Conservation (phyloP, 2,113 vertebrate genomes). For the Muntiacus reevesi region DNA sequence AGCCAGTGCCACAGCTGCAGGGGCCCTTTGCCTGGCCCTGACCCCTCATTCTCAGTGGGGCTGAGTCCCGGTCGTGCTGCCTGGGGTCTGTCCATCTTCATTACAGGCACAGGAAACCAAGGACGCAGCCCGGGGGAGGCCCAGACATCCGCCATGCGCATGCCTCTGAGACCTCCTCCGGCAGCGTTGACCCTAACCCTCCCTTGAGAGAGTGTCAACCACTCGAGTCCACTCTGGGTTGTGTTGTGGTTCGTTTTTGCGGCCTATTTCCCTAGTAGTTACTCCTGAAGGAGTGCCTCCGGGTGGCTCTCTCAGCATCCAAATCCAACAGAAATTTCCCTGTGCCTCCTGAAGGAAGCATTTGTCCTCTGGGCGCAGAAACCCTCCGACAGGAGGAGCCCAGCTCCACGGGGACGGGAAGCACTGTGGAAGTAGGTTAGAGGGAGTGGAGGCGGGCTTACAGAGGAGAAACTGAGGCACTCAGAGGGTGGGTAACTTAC, state of each 20-base stretch:
- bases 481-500: background rate
- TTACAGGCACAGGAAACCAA: background rate
- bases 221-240: background rate
- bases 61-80: background rate
- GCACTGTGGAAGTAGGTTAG: background rate
- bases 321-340: background rate
- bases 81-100: background rate
- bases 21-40: background rate
- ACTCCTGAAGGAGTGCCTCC: background rate
- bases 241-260: background rate
- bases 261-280: background rate
- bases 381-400: background rate
- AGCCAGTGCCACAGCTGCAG: background rate
- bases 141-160: no score
- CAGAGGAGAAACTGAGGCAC: background rate
- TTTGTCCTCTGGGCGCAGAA: background rate
- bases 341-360: background rate
- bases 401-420: background rate
- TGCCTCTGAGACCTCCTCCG: background rate
- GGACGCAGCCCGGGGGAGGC: no score
- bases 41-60: background rate
- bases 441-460: background rate
- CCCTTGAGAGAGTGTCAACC: background rate
- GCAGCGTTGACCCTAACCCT: background rate
- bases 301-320: background rate